These are phyloP conservation scores for Toxotes lorentzi DNA, from an alignment of 2,797 vertebrate genomes.

Conservation along the genomic window DNA sequence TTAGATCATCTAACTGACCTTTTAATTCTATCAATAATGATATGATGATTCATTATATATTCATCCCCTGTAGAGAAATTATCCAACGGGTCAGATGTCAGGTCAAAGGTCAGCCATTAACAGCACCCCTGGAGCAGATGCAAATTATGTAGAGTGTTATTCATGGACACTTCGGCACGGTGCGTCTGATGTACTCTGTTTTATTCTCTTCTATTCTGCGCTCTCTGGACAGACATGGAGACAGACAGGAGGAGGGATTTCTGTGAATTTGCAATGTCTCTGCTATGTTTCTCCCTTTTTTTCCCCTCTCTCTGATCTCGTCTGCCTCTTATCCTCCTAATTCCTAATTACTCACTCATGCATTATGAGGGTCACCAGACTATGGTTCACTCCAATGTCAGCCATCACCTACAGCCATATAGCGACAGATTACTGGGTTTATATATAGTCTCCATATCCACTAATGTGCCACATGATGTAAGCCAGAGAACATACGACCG, in stretches of 20 bases:
- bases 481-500: constrained; percentile 13
- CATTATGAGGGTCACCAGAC: constrained; percentile 46
- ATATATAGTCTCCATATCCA: constrained; percentile 33
- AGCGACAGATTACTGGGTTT: constrained; percentile 43
- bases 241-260: constrained; percentile 13
- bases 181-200: not conserved
- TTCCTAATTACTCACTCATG: constrained; percentile 54
- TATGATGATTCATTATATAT: constrained; percentile 25
- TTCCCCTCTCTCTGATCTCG: constrained; percentile 26
- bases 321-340: constrained; percentile 41
- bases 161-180: not conserved
- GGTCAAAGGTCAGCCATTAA: constrained; percentile 38
- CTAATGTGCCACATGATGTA: constrained; percentile 44
- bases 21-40: constrained; percentile 26
- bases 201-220: not conserved
- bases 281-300: not conserved
- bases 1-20: constrained; percentile 19
- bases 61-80: constrained; percentile 4
- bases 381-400: constrained; percentile 48
- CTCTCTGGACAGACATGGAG: not conserved
- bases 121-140: not conserved
- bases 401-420: constrained; percentile 45
- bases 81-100: constrained; percentile 25
- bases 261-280: constrained; percentile 1
- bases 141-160: constrained; percentile 21